These are phyloP conservation scores for Baccha elongata DNA, from an alignment of 2,888 invertebrate genomes.

Conservation along the genomic window DNA sequence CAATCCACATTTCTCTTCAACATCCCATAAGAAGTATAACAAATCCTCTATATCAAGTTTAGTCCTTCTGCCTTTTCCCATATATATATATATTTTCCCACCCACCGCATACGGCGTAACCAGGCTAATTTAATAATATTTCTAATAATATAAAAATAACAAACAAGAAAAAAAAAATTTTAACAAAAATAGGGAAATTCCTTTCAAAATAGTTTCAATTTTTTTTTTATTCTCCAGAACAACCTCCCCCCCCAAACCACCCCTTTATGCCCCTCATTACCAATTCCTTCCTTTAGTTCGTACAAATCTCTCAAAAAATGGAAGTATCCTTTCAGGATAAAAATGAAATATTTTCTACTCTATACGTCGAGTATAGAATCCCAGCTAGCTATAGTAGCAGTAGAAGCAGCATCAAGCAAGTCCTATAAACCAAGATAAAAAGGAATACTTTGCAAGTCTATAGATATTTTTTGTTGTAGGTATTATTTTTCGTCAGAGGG, in stretches of 20 bases:
- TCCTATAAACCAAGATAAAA: slow-evolving; percentile 69
- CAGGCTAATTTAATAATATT: slow-evolving; percentile 73
- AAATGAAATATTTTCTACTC: slow-evolving; percentile 73
- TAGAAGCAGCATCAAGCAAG: slow-evolving; percentile 31
- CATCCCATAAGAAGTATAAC: slow-evolving; percentile 64
- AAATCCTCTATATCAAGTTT: slow-evolving; percentile 20
- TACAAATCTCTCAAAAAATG: slow-evolving; percentile 70
- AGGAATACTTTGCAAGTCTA: slow-evolving; percentile 67
- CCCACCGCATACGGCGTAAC: slow-evolving; percentile 47
- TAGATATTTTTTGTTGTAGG: slow-evolving; percentile 28
- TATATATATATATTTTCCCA: not conserved
- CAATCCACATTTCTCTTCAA: slow-evolving; percentile 32
- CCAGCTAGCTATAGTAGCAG: slow-evolving; percentile 2
- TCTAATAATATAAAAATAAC: slow-evolving; percentile 64
- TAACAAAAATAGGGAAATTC: slow-evolving; percentile 67
- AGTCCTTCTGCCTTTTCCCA: not conserved
- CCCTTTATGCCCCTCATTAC: slow-evolving; percentile 51
- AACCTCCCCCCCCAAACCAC: not conserved
- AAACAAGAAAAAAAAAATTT: slow-evolving; percentile 34
- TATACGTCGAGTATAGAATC: slow-evolving; percentile 31
- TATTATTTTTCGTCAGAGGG: slow-evolving; percentile 38
- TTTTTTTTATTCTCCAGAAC: slow-evolving; percentile 32
- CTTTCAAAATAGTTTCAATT: slow-evolving; percentile 74
- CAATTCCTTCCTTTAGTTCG: slow-evolving; percentile 65
- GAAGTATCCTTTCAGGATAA: slow-evolving; percentile 73